phyloP scores from a whole-genome alignment of 2,888 invertebrate genomes.

The Metalampra italica region DNA sequence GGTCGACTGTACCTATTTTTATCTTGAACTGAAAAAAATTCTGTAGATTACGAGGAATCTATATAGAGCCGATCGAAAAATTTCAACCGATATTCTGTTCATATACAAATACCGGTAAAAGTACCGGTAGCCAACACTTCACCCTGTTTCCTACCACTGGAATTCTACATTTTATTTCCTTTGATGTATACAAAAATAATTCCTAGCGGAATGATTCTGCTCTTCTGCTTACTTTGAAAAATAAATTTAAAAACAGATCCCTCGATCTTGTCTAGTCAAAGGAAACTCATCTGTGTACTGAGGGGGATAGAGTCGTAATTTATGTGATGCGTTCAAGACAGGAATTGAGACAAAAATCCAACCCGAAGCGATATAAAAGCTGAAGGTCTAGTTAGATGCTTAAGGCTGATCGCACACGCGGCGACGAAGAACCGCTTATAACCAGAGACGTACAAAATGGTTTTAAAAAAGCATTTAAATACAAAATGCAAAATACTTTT shows the following conservation, averaged over 20 bases:
- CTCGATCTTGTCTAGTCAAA: neutral
- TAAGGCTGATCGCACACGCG: neutral
- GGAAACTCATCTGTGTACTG: neutral
- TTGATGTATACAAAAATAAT: constrained; percentile 4
- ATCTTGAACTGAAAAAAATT: too few relatives aligned
- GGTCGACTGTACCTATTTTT: too few relatives aligned
- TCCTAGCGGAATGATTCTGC: constrained; percentile 4
- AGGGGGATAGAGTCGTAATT: neutral
- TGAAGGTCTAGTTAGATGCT: constrained; percentile 4
- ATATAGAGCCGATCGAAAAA: too few relatives aligned
- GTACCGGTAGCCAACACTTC: too few relatives aligned
- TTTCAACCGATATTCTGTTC: too few relatives aligned
- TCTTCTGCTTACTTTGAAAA: constrained; percentile 2
- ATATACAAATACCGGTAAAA: too few relatives aligned
- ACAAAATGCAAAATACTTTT: too few relatives aligned
- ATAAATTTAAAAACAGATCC: constrained; percentile 3
- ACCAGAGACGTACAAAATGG: neutral
- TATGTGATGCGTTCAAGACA: neutral
- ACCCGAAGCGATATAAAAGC: constrained; percentile 6
- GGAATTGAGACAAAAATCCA: constrained; percentile 7
- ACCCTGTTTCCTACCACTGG: neutral
- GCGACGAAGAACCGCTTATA: neutral
- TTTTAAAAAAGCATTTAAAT: too few relatives aligned
- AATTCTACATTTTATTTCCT: neutral
- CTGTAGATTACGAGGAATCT: too few relatives aligned